Percentiles rank a stretch among this genome's conserved stretches.
Conservation (phyloP, 2,113 vertebrate species). For the Crotalus tigris region DNA sequence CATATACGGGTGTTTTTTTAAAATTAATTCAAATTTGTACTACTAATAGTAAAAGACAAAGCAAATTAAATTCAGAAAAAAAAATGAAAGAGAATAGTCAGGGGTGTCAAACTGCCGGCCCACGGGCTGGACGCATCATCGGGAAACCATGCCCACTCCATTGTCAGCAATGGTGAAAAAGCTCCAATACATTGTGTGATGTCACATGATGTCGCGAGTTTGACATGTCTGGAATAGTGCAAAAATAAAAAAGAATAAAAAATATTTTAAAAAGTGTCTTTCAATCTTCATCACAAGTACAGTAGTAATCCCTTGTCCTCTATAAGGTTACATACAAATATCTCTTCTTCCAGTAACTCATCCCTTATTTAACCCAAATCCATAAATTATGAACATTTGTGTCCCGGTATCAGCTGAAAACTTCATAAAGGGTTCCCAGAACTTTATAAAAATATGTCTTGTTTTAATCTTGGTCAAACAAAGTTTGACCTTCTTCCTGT, state of each 20-base stretch:
- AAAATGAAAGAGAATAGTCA: not conserved
- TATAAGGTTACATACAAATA: not conserved
- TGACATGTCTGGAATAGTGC: not conserved
- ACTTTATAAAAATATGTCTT: not conserved
- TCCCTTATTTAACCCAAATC: not conserved
- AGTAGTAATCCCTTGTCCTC: not conserved
- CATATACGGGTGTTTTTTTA: not conserved
- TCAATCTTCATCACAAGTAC: not conserved
- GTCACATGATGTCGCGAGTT: too few species aligned
- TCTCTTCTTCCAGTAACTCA: not conserved
- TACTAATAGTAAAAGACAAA: not conserved
- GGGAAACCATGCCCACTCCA: too few species aligned
- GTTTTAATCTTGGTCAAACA: not conserved
- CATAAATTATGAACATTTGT: not conserved
- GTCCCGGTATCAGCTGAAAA: not conserved
- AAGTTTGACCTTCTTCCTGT: not conserved
- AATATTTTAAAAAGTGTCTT: not conserved
- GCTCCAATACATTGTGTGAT: too few species aligned
- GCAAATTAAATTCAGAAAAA: not conserved
- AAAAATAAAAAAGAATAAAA: not conserved
- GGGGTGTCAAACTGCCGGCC: too few species aligned
- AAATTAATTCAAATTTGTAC: not conserved
- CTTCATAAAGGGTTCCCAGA: not conserved
- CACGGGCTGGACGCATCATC: too few species aligned
- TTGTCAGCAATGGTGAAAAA: too few species aligned